Conservation (phyloP, 2,797 vertebrate species). For the Oryzias dopingdopingensis region DNA sequence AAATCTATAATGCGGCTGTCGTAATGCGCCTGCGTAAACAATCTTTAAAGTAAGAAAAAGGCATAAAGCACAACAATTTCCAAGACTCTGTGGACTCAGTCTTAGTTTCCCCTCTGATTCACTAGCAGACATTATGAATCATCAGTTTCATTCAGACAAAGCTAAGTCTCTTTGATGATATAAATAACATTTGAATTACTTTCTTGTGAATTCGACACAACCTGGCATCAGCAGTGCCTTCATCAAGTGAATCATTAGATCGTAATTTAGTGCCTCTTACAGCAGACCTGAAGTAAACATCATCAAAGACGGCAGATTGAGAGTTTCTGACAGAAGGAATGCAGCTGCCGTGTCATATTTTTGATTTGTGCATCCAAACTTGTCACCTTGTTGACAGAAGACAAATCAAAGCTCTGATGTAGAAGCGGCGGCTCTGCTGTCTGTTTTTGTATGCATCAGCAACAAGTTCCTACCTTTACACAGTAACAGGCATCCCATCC, state of each 20-base stretch:
- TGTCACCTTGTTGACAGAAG: not conserved
- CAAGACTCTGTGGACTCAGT: no score
- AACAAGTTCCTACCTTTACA: no score
- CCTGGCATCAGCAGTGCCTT: conserved; percentile 19
- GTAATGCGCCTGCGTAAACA: no score
- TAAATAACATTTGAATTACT: conserved; percentile 17
- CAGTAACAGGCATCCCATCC: no score
- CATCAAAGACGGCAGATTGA: conserved; percentile 22
- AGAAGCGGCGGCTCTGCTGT: not conserved
- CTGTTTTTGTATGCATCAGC: not conserved
- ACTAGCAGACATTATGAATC: no score
- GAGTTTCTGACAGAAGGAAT: conserved; percentile 35
- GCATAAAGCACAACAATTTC: no score
- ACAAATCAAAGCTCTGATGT: not conserved
- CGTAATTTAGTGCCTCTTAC: conserved; percentile 10
- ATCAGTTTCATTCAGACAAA: no score
- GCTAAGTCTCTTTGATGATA: conserved; percentile 5
- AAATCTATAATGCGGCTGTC: no score
- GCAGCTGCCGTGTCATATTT: conserved; percentile 27
- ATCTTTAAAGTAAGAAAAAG: no score
- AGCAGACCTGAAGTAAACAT: not conserved
- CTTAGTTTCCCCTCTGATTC: no score
- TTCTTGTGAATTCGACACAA: conserved; percentile 15
- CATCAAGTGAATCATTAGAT: conserved; percentile 40
- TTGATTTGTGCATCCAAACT: not conserved